phyloP scores from a whole-genome alignment of 2,888 invertebrate species.

The Drosophila maculinotata region DNA sequence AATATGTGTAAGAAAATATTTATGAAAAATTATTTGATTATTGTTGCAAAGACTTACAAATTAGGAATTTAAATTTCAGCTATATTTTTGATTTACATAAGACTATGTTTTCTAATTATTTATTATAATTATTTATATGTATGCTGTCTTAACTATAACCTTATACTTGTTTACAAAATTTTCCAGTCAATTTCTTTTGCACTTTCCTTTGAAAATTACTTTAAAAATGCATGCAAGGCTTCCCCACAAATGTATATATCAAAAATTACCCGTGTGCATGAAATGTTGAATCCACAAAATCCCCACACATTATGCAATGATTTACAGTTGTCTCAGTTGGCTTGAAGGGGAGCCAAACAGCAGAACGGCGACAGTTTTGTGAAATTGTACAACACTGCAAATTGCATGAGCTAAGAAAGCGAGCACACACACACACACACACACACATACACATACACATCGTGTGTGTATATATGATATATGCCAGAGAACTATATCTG shows the following conservation, averaged over 20 bases:
- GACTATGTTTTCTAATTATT: too few species aligned
- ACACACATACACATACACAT: background rate
- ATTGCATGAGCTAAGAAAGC: conserved; percentile 53
- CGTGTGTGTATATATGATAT: background rate
- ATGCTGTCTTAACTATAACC: background rate
- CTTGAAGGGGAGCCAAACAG: background rate
- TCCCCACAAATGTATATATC: conserved; percentile 3
- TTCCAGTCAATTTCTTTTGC: too few species aligned
- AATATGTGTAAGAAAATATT: background rate
- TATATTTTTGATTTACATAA: too few species aligned
- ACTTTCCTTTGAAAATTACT: background rate
- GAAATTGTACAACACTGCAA: conserved; percentile 66
- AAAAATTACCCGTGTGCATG: conserved; percentile 18
- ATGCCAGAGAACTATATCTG: background rate
- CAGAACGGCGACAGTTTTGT: conserved; percentile 39
- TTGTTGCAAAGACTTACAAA: too few species aligned
- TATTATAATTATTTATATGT: too few species aligned
- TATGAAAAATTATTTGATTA: too few species aligned
- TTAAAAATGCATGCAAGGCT: conserved; percentile 23
- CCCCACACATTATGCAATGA: conserved; percentile 50
- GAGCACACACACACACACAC: background rate
- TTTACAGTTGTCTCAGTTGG: conserved; percentile 47
- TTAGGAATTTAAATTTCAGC: too few species aligned
- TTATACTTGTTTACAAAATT: background rate
- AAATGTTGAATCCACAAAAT: conserved; percentile 24